Evolutionary conservation across 2,797 vertebrate genomes (phyloP).

Genomic region (Sibirionetta formosa): DNA sequence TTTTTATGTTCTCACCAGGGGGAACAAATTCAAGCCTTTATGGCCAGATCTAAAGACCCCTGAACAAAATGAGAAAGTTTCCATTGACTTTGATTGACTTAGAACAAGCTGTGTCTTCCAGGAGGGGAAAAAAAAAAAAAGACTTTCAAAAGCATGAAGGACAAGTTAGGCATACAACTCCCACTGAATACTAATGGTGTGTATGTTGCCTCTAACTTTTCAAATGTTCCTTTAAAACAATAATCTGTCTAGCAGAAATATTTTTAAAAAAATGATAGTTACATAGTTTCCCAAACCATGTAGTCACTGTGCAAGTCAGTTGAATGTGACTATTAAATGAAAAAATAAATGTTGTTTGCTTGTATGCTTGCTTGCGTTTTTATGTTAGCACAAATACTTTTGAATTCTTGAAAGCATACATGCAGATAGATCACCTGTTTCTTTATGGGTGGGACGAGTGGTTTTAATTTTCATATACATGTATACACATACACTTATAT

Average conservation of each 20-base stretch:
- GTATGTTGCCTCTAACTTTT: background rate
- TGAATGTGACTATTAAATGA: fast-evolving
- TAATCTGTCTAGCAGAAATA: background rate
- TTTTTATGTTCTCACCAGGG: background rate
- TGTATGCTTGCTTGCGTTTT: too few species aligned
- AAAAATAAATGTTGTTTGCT: background rate
- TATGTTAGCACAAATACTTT: background rate
- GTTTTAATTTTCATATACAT: background rate
- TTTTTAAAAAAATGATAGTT: background rate
- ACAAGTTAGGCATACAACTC: background rate
- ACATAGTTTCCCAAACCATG: background rate
- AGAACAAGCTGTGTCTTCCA: background rate
- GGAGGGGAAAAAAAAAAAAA: background rate
- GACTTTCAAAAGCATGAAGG: background rate
- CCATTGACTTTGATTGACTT: background rate
- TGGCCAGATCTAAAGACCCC: background rate
- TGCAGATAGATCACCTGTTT: background rate
- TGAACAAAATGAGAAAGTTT: background rate
- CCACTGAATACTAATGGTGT: background rate
- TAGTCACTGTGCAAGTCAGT: background rate
- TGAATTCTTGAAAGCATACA: background rate
- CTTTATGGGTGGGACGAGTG: background rate
- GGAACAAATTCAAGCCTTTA: background rate
- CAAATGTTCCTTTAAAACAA: background rate
- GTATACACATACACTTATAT: fast-evolving